Base-by-base conservation (phyloP, 2,797 vertebrate species). In the Glyptemys insculpta region DNA sequence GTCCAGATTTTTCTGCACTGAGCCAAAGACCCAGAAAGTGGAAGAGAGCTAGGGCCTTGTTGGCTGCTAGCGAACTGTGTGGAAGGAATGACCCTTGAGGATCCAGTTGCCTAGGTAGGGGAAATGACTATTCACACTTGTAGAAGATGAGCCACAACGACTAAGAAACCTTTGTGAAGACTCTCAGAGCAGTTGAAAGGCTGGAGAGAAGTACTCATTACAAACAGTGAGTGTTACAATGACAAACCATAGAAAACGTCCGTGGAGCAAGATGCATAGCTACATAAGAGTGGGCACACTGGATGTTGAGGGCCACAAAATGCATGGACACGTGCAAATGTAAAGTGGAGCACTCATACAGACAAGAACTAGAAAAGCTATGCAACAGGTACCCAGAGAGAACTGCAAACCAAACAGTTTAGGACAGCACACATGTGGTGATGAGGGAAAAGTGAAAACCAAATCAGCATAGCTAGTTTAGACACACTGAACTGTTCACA, bases 401-500 rank as follows among this genome's bases (percentile, higher is more conserved):
- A 1, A 90, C 0, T 89, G 59, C 6, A 44, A 76, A 52, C 34
- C 81, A 86, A 91, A 84, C 0, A 0, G 34, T 37, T 5, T 8
- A 8, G 91, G 52, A 0, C 0, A 21, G 78, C 50, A 62, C 18
- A 85, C 62, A 83, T 49, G 86, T 2, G 62, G 80, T 72, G 41
- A 47, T 25, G 23, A 81, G 74, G 5, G 11, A 37, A 41, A 87
- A 85, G 49, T 8, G 85, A 3, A 11, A 50, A 81, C 44, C 37
- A 83, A 85, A 57, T 2, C 0, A 0, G 81, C 34, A 31, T 12
- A 72, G 65, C 65, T 41, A 72, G 65, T 41, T 72, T 62, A 34
- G 14, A 62, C 14, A 31, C 29, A 57, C 41, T 54, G 54, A 84
- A n/a, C n/a, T 52, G 9, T 74, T 90, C 1, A n/a, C 16, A 72